Evolutionary conservation across 2,797 vertebrate genomes (phyloP), one percentile per base, ranked within the genome.

Genomic region (Epinephelus coioides): DNA sequence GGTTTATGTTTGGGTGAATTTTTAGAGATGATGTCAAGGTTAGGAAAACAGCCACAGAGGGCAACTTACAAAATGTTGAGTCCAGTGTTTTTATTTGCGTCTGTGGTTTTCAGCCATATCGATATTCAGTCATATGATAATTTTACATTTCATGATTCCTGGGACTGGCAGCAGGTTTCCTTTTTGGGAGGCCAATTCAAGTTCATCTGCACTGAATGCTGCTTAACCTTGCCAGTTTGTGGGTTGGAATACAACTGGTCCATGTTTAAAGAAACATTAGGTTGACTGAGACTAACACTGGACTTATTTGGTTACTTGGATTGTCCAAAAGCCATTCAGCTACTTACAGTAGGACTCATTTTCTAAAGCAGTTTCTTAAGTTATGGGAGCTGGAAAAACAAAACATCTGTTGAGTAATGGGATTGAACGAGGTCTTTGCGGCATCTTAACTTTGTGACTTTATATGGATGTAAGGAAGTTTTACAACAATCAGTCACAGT

Each of bases 191-290:
- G 14, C 40, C 25, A 11, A 25, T 49, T 67, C 19, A 18, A 50
- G 21, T 61, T 44, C 59, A 59, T 12, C 18, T 10, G 4, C 38
- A 25, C 46, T 47, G 49, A 49, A 60, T 17, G 1, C 18, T 53
- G 19, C 18, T 27, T 47, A 40, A 21, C 56, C 23, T 6, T 40
- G 21, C 27, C 62, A 66, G 50, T 51, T 62, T 73, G 34, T 73
- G 69, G 69, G 38, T 43, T 78, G 69, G 64, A 78, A 43, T 9
- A 38, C 30, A 8, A 25, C 6, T 30, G 43, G 67, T 43, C 46
- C 38, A 46, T 66, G 38, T 67, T 67, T 51, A 68, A 78, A 66
- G 7, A 47, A 27, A 38, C 51, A 68, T 51, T 14, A 53, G 6
- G 3, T 34, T 34, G 30, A 68, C 27, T 67, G 23, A 60, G 54